Evolutionary conservation across 2,888 invertebrate species (phyloP).

Genomic region (Aquatica leii): DNA sequence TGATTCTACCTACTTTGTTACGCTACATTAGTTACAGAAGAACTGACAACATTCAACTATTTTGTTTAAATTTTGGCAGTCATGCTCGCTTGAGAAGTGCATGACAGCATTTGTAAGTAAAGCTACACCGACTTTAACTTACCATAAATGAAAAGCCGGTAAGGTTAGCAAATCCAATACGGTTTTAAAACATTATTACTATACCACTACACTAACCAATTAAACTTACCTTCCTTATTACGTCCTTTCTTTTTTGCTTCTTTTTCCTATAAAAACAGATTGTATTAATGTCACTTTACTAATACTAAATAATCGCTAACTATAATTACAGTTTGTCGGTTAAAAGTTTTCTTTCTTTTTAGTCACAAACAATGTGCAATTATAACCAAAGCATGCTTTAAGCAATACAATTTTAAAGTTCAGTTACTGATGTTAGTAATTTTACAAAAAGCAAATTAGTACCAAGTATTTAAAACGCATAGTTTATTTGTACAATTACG

Average conservation of each 20-base stretch:
- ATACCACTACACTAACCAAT: constrained; percentile 39
- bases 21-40: neutral
- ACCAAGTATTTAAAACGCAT: too few species aligned
- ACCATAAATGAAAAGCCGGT: constrained; percentile 47
- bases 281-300: constrained; percentile 8
- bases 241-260: constrained; percentile 86
- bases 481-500: too few species aligned
- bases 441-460: too few species aligned
- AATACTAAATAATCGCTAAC: neutral
- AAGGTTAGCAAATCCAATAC: constrained; percentile 35
- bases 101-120: constrained; percentile 13
- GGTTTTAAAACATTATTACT: constrained; percentile 31
- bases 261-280: constrained; percentile 72
- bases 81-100: constrained; percentile 15
- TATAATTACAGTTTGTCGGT: too few species aligned
- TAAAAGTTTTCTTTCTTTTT: too few species aligned
- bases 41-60: neutral
- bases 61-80: constrained; percentile 5
- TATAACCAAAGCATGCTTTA: neutral
- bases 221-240: constrained; percentile 86
- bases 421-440: too few species aligned
- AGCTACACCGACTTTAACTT: constrained; percentile 47
- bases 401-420: neutral
- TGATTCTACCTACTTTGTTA: neutral
- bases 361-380: too few species aligned